Conservation (phyloP, 2,113 vertebrate species). For the Odocoileus virginianus region DNA sequence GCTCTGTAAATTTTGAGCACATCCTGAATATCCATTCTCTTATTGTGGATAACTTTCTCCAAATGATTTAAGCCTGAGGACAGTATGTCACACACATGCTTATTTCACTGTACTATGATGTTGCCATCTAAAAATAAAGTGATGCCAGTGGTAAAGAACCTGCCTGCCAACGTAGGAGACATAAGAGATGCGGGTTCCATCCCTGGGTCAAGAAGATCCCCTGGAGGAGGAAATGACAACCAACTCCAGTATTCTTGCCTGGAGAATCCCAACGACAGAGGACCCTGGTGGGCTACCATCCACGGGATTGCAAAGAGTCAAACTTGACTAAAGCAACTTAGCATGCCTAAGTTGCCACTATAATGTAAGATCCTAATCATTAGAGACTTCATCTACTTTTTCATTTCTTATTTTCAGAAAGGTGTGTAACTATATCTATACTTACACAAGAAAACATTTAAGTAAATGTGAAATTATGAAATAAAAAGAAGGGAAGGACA, state of each 20-base stretch:
- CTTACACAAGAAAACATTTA: background rate
- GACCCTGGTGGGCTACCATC: background rate
- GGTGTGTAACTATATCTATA: background rate
- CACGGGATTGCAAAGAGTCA: background rate
- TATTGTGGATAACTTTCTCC: background rate
- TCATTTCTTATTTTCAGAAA: background rate
- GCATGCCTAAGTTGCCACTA: rapidly evolving
- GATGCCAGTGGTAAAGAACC: background rate
- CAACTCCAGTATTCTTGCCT: background rate
- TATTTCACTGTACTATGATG: background rate
- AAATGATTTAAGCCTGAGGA: background rate
- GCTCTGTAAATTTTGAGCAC: background rate
- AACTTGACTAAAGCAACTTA: background rate
- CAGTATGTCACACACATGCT: background rate
- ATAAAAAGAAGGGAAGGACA: no score
- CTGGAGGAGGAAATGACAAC: background rate
- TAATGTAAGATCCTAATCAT: no score
- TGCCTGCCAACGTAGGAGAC: background rate
- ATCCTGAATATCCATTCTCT: background rate
- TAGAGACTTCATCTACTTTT: background rate
- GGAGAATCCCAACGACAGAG: background rate
- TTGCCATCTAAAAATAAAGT: background rate
- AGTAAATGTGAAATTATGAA: background rate
- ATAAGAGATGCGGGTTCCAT: rapidly evolving
- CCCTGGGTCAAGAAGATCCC: background rate